Evolutionary conservation across 37 sponge, comb jelly and placozoan genomes (phyloP).

Genomic region (Oscarella lobularis): DNA sequence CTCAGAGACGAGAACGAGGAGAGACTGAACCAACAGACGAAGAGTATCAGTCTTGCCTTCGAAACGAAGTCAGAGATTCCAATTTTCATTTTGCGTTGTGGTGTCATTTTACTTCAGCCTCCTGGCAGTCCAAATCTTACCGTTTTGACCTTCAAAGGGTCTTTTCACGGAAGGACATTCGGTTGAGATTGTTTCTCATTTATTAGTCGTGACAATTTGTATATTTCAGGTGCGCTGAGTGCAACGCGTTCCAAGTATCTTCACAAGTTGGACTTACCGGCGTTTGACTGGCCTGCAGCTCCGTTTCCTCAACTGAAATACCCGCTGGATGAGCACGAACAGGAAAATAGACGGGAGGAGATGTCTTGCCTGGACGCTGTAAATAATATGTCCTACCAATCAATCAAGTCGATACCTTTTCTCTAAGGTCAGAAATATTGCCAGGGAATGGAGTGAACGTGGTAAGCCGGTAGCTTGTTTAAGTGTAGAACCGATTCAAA

Average conservation of each 20-base stretch:
- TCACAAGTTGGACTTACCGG: slow-evolving; percentile 68
- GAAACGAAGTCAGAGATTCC: too few relatives aligned
- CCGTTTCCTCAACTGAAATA: slow-evolving; percentile 60
- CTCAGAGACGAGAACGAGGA: too few relatives aligned
- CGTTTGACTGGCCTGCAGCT: slow-evolving; percentile 71
- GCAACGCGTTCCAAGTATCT: slow-evolving; percentile 39
- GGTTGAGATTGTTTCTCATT: too few relatives aligned
- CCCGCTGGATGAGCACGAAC: slow-evolving; percentile 44
- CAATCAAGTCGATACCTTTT: too few relatives aligned
- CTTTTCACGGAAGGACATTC: slow-evolving; percentile 59
- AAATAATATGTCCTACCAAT: too few relatives aligned
- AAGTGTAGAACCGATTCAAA: slow-evolving; percentile 71
- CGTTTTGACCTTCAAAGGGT: slow-evolving; percentile 53
- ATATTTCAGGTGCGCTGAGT: too few relatives aligned
- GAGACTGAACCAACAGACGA: too few relatives aligned
- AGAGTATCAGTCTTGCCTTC: too few relatives aligned
- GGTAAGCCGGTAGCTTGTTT: slow-evolving; percentile 30
- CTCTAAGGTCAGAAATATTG: too few relatives aligned
- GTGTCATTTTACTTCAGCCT: too few relatives aligned
- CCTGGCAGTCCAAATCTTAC: slow-evolving; percentile 61
- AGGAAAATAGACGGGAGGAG: slow-evolving; percentile 57
- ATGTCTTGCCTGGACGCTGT: slow-evolving; percentile 43
- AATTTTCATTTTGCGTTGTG: too few relatives aligned
- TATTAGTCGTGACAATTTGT: too few relatives aligned
- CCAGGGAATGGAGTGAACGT: slow-evolving; percentile 5